These are phyloP conservation scores for Lycocorax pyrrhopterus DNA, from an alignment of 2,113 vertebrate species.

Conservation along the genomic window DNA sequence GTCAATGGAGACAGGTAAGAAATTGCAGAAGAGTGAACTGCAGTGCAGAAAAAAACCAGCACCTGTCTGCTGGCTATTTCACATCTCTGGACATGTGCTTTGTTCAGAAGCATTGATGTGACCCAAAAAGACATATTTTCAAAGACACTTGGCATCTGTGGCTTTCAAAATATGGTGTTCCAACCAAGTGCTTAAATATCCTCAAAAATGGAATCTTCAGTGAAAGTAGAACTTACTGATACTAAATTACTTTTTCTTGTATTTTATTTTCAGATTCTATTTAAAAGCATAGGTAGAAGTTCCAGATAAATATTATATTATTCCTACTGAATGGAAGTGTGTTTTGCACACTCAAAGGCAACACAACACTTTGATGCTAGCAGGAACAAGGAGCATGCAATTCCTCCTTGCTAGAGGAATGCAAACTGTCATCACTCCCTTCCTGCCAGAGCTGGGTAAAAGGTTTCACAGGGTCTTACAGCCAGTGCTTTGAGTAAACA, in stretches of 20 bases:
- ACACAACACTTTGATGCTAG: neutral
- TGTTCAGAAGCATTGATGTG: neutral
- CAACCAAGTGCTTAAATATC: neutral
- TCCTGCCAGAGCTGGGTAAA: neutral
- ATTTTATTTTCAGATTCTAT: neutral
- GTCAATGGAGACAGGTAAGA: neutral
- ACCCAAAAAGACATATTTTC: neutral
- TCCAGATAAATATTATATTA: neutral
- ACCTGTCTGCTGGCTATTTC: neutral
- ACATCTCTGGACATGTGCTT: neutral
- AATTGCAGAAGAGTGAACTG: neutral
- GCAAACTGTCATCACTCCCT: neutral
- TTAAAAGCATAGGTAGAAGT: neutral
- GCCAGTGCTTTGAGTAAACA: neutral
- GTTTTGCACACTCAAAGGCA: neutral
- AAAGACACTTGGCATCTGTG: neutral
- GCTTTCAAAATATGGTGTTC: neutral
- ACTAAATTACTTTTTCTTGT: neutral
- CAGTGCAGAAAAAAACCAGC: neutral
- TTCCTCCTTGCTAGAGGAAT: neutral
- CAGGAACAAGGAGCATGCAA: neutral
- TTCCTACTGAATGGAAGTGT: neutral
- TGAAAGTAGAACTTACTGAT: neutral
- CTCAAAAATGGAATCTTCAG: neutral
- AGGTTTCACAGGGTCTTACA: neutral